These are phyloP conservation scores for Mus spretus DNA, from an alignment of 2,797 vertebrate genomes.

Conservation along the genomic window DNA sequence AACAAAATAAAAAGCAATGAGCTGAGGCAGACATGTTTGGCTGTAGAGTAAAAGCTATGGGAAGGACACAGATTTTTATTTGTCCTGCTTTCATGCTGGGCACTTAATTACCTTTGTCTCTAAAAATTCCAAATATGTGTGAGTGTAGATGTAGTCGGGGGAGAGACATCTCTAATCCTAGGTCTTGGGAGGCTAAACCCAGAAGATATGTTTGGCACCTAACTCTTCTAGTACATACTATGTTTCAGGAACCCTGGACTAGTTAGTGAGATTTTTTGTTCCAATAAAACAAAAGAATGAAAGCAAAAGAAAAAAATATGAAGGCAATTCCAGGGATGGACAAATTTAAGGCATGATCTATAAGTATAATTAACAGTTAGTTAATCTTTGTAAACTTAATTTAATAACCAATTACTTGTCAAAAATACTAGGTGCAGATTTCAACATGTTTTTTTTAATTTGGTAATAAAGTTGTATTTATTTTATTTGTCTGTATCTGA, in stretches of 20 bases:
- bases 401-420: not conserved
- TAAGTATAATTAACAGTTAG: not conserved
- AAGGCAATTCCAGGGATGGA: not conserved
- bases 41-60: not conserved
- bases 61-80: not conserved
- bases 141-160: not conserved
- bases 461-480: not conserved
- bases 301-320: not conserved
- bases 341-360: not conserved
- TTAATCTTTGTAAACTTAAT: not conserved
- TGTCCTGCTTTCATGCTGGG: not conserved
- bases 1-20: constrained; percentile 1
- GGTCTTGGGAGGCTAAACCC: not conserved
- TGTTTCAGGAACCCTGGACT: not conserved
- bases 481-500: not conserved
- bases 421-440: not conserved
- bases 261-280: not conserved
- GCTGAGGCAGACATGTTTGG: not conserved
- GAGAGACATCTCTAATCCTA: not conserved
- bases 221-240: not conserved
- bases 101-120: not conserved
- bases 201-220: not conserved
- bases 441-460: not conserved
- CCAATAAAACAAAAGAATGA: not conserved
- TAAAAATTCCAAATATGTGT: not conserved